Conservation (phyloP, 2,113 vertebrate genomes). For the Prietella phreatophila region DNA sequence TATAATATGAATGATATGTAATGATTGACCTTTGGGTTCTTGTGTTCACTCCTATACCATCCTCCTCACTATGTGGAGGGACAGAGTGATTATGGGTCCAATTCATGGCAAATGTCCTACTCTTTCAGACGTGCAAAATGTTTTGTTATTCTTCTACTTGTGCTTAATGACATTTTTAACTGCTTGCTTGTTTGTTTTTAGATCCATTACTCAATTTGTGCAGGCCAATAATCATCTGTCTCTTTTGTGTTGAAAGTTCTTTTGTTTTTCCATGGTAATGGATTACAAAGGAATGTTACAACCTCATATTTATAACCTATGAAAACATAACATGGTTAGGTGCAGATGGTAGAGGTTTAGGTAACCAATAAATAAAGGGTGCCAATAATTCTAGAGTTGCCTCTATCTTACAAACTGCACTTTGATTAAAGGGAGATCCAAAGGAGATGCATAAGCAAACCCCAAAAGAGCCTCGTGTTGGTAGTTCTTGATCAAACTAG, state of each 20-base stretch:
- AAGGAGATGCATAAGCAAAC: not conserved
- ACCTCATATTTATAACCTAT: not conserved
- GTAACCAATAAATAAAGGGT: not conserved
- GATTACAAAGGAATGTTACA: not conserved
- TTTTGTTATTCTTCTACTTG: not conserved
- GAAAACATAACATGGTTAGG: not conserved
- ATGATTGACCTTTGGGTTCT: not conserved
- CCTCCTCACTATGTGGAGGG: not conserved
- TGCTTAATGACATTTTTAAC: not conserved
- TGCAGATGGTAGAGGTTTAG: not conserved
- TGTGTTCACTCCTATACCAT: not conserved
- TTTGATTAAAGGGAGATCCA: not conserved
- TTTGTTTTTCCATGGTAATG: not conserved
- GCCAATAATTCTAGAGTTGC: not conserved
- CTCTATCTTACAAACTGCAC: not conserved
- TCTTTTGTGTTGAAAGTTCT: not conserved
- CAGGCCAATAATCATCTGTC: not conserved
- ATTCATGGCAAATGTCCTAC: not conserved
- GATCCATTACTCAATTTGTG: not conserved
- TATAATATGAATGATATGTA: not conserved
- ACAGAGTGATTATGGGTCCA: not conserved
- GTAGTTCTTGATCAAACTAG: conserved; percentile 1
- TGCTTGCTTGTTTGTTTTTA: not conserved
- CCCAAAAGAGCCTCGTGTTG: not conserved
- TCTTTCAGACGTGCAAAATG: not conserved